Conservation (phyloP, 2,888 invertebrate species). For the Villa cingulata region DNA sequence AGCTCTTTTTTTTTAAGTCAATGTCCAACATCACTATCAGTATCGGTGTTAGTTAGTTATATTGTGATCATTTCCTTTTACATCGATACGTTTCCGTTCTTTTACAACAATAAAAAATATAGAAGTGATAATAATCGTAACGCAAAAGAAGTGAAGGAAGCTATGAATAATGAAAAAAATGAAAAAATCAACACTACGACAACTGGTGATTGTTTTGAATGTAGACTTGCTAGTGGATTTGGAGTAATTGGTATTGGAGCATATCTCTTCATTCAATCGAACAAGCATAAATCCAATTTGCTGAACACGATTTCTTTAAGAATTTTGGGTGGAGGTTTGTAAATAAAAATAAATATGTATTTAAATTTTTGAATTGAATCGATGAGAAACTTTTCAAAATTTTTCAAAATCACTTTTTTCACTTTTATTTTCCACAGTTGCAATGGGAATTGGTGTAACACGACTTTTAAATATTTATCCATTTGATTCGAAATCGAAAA, state of each 20-base stretch:
- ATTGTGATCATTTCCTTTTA: no score
- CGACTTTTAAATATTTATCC: conserved; percentile 39
- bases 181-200: no score
- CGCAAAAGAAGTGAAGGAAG: no score
- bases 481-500: background rate
- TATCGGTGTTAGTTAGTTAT: no score
- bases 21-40: no score
- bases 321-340: conserved; percentile 21
- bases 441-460: conserved; percentile 43
- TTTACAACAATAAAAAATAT: no score
- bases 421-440: conserved; percentile 38
- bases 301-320: conserved; percentile 22
- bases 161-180: no score
- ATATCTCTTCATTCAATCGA: conserved; percentile 44
- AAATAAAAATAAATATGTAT: no score
- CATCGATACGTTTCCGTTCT: no score
- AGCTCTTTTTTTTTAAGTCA: no score
- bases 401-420: background rate
- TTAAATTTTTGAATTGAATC: background rate
- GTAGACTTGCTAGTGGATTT: conserved; percentile 44
- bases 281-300: conserved; percentile 36
- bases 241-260: conserved; percentile 49
- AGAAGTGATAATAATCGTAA: no score
- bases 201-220: conserved; percentile 41
- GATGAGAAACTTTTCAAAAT: background rate